Base-by-base conservation (phyloP, 2,888 invertebrate genomes). In the Argynnis bischoffii region DNA sequence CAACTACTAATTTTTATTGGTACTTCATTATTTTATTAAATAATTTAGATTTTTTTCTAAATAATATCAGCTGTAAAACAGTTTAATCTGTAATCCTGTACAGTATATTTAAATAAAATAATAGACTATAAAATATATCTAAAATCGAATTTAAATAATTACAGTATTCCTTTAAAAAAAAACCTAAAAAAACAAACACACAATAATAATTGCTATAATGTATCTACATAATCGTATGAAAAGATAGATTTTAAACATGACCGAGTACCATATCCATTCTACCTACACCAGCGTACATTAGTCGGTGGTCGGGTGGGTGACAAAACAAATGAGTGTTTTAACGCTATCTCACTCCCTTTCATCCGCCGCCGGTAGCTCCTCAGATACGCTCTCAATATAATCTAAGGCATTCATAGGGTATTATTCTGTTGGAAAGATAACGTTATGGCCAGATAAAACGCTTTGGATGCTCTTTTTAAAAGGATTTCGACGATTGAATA, bases 271-370 rank as follows among this genome's bases (percentile, higher is more conserved):
- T 64, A 71, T 74, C 73, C 70, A 64, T 35, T 14, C 26, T 35
- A 53, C 56, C 50, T 64, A 68, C 72, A 63, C 18, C 67, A 51
- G 48, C 26, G 71, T 73, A 72, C 79, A 79, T 80, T 80, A 83
- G 79, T 74, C 78, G 81, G 82, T 81, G 83, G 82, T 79, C 80
- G 83, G 81, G 83, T 73, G 76, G 78, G 81, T 90, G 92, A 91
- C 90, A 90, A 88, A 89, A 91, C 92, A 92, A 93, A 93, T 93
- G 93, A 91, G 88, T 90, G 90, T 92, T 92, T 92, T 90, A 92
- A 83, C 89, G 87, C 88, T 91, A 92, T 93, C 92, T 81, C 73
- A 53, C 31, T 60, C 56, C 74, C 87, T 90, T 88, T 91, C 83
- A 92, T 88, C 87, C 76, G 78, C 87, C 86, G 78, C 79, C 71